phyloP scores from a whole-genome alignment of 2,888 invertebrate genomes.

The Quadriops clusia region DNA sequence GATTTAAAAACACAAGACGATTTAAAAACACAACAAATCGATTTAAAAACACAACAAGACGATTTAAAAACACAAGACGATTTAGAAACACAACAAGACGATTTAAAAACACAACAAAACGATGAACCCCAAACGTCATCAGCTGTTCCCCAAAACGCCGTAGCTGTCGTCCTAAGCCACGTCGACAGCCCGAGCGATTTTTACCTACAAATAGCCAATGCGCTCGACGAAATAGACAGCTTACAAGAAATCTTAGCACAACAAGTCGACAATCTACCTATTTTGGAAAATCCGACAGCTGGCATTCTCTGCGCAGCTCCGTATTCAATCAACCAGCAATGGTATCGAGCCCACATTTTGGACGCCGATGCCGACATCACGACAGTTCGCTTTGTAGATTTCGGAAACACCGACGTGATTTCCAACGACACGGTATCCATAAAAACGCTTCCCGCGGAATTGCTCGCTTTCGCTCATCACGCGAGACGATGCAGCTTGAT shows the following conservation, averaged over 20 bases:
- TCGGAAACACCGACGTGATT: conserved; percentile 65
- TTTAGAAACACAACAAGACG: no score
- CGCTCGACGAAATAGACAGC: conserved; percentile 43
- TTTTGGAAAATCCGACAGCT: conserved; percentile 45
- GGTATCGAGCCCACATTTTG: conserved; percentile 87
- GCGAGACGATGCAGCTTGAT: conserved; percentile 56
- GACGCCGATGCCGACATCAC: conserved; percentile 66
- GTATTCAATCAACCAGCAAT: conserved; percentile 71
- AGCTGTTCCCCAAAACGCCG: conserved; percentile 24
- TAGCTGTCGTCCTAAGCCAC: conserved; percentile 54
- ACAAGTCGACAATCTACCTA: conserved; percentile 37
- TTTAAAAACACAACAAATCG: no score
- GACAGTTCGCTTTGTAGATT: conserved; percentile 66
- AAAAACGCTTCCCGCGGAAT: conserved; percentile 48
- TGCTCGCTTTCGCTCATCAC: conserved; percentile 44
- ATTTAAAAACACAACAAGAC: no score
- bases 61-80: no score
- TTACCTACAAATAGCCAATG: conserved; percentile 56
- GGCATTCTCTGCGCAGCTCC: conserved; percentile 62
- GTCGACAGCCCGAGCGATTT: conserved; percentile 66
- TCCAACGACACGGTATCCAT: conserved; percentile 49
- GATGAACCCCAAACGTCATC: no score
- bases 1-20: no score
- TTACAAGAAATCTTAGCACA: conserved; percentile 55
- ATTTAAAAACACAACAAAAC: no score